Evolutionary conservation across 2,888 invertebrate genomes (phyloP).

Genomic region (Nomada hirtipes): DNA sequence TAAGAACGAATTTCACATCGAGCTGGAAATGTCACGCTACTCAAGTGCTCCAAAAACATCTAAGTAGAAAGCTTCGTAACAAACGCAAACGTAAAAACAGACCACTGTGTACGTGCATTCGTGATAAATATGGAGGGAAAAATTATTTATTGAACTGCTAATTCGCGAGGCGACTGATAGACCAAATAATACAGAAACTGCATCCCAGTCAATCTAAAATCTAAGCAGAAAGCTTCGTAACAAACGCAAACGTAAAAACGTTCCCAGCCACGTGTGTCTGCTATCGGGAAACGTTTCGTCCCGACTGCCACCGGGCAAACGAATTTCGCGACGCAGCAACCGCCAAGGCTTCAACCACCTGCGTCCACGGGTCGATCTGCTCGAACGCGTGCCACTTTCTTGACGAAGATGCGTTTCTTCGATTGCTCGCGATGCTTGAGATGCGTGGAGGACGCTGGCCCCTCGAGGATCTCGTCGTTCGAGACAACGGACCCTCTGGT

Average conservation of each 20-base stretch:
- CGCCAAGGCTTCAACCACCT: neutral
- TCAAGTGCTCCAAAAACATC: too few relatives aligned
- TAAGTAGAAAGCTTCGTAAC: too few relatives aligned
- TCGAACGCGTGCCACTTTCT: neutral
- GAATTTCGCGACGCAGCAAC: neutral
- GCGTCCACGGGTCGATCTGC: too few relatives aligned
- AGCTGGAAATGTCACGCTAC: too few relatives aligned
- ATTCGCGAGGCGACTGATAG: too few relatives aligned
- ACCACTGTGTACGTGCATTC: too few relatives aligned
- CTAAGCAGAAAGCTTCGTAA: too few relatives aligned
- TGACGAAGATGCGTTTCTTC: constrained; percentile 49
- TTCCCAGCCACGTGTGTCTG: neutral
- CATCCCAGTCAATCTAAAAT: too few relatives aligned
- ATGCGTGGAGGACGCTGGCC: neutral
- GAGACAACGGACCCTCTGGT: constrained; percentile 76
- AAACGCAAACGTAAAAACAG: too few relatives aligned
- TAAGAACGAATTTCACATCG: neutral
- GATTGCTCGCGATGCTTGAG: constrained; percentile 55
- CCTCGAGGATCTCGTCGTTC: neutral
- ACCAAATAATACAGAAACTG: too few relatives aligned
- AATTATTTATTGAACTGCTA: too few relatives aligned
- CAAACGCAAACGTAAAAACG: neutral
- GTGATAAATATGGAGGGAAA: too few relatives aligned
- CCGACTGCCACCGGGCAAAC: neutral
- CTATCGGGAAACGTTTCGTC: neutral